These are phyloP conservation scores for Tortrix viridana DNA, from an alignment of 2,888 invertebrate genomes.

Conservation along the genomic window DNA sequence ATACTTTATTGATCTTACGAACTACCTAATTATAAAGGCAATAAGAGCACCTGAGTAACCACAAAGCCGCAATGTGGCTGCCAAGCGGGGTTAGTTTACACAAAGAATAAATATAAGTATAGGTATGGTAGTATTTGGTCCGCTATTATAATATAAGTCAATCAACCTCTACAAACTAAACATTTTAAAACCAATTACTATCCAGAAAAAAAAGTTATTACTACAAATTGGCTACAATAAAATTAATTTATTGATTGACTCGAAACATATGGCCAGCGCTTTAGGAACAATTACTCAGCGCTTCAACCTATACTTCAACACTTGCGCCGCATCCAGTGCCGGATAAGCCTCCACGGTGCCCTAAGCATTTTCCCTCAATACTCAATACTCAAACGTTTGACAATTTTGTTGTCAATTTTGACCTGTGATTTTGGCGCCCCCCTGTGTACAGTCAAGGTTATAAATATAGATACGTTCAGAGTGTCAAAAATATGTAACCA, in stretches of 20 bases:
- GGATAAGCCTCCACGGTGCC: too few relatives aligned
- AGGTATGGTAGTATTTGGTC: conserved; percentile 23
- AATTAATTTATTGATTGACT: conserved; percentile 19
- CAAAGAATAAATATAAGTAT: neutral
- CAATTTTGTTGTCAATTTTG: too few relatives aligned
- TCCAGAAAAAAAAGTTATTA: neutral
- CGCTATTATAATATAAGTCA: conserved; percentile 11
- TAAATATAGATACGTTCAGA: too few relatives aligned
- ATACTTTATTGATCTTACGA: conserved; percentile 46
- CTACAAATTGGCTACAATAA: neutral
- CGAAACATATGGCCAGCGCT: conserved; percentile 22
- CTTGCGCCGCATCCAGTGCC: too few relatives aligned
- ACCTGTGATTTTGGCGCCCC: too few relatives aligned
- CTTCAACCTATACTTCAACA: neutral
- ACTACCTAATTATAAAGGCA: conserved; percentile 43
- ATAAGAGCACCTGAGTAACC: conserved; percentile 45
- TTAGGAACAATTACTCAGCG: conserved; percentile 21
- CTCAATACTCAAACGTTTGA: too few relatives aligned
- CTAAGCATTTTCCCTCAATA: too few relatives aligned
- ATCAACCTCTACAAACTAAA: conserved; percentile 3
- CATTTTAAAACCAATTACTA: neutral
- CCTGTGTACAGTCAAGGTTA: too few relatives aligned
- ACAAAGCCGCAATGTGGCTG: conserved; percentile 37
- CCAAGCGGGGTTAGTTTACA: conserved; percentile 10
- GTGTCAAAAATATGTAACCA: too few relatives aligned